These are phyloP conservation scores for Rhea pennata DNA, from an alignment of 2,113 vertebrate species.

Conservation along the genomic window DNA sequence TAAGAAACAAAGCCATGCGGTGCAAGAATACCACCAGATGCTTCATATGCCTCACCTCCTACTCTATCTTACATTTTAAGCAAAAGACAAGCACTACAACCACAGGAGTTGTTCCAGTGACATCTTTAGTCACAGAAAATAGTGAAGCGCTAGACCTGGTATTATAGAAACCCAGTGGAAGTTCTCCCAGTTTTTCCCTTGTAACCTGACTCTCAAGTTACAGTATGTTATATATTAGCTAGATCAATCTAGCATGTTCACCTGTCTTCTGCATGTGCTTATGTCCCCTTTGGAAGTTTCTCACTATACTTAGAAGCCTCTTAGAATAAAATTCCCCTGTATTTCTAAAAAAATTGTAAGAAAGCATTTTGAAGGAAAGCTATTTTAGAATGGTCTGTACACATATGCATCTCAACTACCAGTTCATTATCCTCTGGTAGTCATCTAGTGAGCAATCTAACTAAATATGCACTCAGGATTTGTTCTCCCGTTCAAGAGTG, in stretches of 20 bases:
- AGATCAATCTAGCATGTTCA: too few relatives aligned
- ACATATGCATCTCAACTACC: background rate
- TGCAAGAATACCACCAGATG: background rate
- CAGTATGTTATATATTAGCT: background rate
- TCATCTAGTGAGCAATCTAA: background rate
- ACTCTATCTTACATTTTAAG: background rate
- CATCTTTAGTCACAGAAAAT: accelerated
- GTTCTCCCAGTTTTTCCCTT: too few relatives aligned
- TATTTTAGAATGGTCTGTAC: background rate
- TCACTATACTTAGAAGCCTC: background rate
- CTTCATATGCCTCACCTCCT: background rate
- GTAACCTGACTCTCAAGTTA: too few relatives aligned
- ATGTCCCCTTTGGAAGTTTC: background rate
- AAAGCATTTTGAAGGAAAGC: background rate
- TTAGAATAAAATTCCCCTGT: background rate
- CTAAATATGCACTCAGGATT: background rate
- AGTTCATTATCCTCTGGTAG: too few relatives aligned
- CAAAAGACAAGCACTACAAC: background rate
- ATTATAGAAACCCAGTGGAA: background rate
- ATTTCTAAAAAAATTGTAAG: background rate
- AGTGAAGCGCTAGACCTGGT: background rate
- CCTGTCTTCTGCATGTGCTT: background rate
- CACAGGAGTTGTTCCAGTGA: background rate
- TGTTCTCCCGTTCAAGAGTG: background rate
- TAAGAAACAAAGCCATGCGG: background rate